Percentiles rank a stretch among this genome's conserved stretches.
These are phyloP conservation scores for Chrysolophus pictus DNA, from an alignment of 2,797 vertebrate genomes.

Conservation along the genomic window DNA sequence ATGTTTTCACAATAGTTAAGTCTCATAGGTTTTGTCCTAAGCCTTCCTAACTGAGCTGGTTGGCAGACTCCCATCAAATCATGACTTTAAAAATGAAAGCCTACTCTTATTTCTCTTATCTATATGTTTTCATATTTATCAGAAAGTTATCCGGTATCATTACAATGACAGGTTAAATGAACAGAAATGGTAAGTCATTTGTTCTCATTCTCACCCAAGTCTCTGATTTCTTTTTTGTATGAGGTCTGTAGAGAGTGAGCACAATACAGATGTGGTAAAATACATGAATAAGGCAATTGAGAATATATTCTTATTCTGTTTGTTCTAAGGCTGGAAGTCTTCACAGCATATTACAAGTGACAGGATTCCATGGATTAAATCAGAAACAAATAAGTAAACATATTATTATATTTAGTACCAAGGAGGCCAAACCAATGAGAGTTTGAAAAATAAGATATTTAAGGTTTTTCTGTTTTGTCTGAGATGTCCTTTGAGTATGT, in stretches of 20 bases:
- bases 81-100: neutral
- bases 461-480: conserved; percentile 25
- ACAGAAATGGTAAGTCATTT: neutral
- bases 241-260: neutral
- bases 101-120: neutral
- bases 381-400: neutral
- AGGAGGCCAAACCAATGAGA: conserved; percentile 14
- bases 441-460: conserved; percentile 28
- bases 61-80: neutral
- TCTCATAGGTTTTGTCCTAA: neutral
- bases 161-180: neutral
- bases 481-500: neutral
- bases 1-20: neutral
- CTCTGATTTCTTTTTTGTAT: neutral
- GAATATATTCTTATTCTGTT: neutral
- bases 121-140: neutral
- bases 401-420: neutral
- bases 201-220: rapidly evolving
- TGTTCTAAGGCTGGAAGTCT: neutral
- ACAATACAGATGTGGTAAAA: neutral
- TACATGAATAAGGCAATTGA: neutral
- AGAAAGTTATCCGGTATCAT: neutral
- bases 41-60: neutral
- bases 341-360: neutral
- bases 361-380: neutral